Conservation (phyloP, 1,140 invertebrate genomes). For the Nephila pilipes region DNA sequence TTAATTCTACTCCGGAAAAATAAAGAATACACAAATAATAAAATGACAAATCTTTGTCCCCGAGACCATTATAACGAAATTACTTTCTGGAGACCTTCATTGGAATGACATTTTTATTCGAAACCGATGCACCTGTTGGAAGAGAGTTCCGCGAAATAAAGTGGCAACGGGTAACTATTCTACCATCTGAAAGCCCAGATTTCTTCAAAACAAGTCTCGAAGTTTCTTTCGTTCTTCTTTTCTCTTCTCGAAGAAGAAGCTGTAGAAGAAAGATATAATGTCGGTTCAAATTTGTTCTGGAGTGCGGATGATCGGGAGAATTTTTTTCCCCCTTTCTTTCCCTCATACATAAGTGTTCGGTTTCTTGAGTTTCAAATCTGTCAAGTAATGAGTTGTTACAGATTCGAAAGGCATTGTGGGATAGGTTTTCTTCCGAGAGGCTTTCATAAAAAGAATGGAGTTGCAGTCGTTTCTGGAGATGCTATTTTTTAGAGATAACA, state of each 20-base stretch:
- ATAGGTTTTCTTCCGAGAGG: background rate
- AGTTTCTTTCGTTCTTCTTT: background rate
- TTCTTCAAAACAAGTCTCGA: background rate
- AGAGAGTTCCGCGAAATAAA: background rate
- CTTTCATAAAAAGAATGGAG: background rate
- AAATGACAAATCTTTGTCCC: background rate
- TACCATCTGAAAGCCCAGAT: background rate
- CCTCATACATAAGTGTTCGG: background rate
- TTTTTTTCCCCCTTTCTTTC: background rate
- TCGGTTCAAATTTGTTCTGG: constrained; percentile 43
- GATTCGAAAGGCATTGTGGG: constrained; percentile 1
- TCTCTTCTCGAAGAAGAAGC: background rate
- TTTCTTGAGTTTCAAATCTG: background rate
- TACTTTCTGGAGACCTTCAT: background rate
- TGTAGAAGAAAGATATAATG: constrained; percentile 26
- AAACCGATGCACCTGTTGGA: constrained; percentile 31
- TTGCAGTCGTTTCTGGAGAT: too few relatives aligned
- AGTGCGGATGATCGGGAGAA: background rate
- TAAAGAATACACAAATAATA: too few relatives aligned
- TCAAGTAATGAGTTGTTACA: constrained; percentile 5
- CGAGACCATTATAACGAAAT: constrained; percentile 16
- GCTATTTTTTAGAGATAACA: too few relatives aligned
- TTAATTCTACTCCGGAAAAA: too few relatives aligned
- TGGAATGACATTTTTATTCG: constrained; percentile 38
- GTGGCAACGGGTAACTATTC: background rate